Percentiles rank a stretch among this genome's conserved stretches.
Evolutionary conservation across 2,888 invertebrate species (phyloP).

Genomic region (Linyphia triangularis): DNA sequence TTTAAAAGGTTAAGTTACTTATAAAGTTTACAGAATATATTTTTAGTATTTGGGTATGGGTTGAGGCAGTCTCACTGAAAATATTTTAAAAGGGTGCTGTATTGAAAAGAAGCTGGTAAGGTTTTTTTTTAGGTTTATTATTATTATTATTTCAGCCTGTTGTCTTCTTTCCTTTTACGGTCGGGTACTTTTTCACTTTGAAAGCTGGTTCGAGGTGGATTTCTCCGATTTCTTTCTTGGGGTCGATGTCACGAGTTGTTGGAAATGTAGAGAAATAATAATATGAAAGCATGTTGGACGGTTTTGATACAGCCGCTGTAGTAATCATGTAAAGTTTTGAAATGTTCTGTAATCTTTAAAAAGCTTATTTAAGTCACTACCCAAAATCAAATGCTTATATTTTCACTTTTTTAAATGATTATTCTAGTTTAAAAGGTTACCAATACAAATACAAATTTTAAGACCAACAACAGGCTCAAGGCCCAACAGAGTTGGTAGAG

Average conservation of each 20-base stretch:
- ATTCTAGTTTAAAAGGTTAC: too few species aligned
- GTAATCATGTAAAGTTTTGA: too few species aligned
- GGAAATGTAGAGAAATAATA: not conserved
- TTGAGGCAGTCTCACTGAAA: not conserved
- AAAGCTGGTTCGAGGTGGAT: slow-evolving; percentile 5
- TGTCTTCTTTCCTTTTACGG: slow-evolving; percentile 1
- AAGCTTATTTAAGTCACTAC: too few species aligned
- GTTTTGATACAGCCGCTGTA: too few species aligned
- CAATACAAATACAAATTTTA: too few species aligned
- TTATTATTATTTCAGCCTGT: not conserved
- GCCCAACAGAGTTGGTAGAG: too few species aligned
- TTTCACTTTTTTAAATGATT: too few species aligned
- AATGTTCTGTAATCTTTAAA: too few species aligned
- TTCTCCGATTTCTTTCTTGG: not conserved
- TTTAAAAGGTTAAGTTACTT: too few species aligned
- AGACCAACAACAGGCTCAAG: too few species aligned
- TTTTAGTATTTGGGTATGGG: slow-evolving; percentile 52
- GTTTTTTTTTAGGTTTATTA: not conserved
- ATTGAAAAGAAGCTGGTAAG: not conserved
- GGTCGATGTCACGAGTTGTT: not conserved
- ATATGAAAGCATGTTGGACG: not conserved
- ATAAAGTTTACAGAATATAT: too few species aligned
- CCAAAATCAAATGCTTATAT: too few species aligned
- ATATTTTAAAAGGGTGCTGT: slow-evolving; percentile 51
- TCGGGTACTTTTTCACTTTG: not conserved